A percentile compares a stretch with the other conserved stretches of the same genome.
Evolutionary conservation across 2,797 vertebrate species (phyloP).

Genomic region (Manis pentadactyla): DNA sequence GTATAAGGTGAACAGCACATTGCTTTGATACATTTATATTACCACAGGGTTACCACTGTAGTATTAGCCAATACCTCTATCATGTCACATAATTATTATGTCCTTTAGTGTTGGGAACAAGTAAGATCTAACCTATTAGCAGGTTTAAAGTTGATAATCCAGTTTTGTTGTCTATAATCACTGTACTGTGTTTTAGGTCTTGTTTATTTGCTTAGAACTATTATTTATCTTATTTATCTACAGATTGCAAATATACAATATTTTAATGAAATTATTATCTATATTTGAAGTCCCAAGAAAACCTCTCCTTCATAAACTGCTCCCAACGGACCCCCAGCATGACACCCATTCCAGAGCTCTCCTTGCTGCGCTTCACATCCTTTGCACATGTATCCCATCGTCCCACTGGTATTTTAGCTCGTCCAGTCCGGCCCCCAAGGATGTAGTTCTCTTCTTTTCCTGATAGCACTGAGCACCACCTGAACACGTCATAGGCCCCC

Average conservation of each 20-base stretch:
- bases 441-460: not conserved
- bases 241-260: not conserved
- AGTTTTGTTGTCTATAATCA: not conserved
- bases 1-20: not conserved
- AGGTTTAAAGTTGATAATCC: not conserved
- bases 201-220: too few species aligned
- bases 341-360: fast-evolving
- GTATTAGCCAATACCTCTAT: not conserved
- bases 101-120: not conserved
- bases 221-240: not conserved
- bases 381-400: fast-evolving
- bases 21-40: not conserved
- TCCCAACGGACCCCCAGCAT: fast-evolving
- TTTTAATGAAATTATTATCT: not conserved
- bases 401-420: not conserved
- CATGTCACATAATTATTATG: not conserved
- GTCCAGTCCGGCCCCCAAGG: not conserved
- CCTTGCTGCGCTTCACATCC: not conserved
- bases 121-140: not conserved
- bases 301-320: not conserved
- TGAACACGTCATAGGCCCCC: fast-evolving
- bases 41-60: not conserved
- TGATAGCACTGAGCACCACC: not conserved
- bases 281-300: not conserved
- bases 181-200: not conserved